These are phyloP conservation scores for Spodoptera litura DNA, from an alignment of 1,140 invertebrate genomes.

Conservation along the genomic window DNA sequence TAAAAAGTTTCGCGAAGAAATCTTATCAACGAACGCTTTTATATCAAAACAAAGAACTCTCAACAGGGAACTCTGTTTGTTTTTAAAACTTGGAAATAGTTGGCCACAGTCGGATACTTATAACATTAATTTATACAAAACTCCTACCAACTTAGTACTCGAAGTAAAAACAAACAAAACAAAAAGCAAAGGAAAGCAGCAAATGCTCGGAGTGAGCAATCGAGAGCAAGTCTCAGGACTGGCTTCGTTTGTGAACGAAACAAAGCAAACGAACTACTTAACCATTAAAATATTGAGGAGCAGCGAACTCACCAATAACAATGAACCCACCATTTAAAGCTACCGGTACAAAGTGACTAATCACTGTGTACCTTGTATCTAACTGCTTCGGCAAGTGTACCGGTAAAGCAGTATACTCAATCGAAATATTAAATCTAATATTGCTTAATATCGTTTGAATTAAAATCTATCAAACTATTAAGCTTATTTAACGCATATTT, in stretches of 20 bases:
- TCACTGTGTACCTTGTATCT: no score
- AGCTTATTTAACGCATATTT: no score
- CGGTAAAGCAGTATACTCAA: no score
- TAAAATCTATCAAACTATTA: no score
- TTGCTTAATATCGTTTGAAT: no score
- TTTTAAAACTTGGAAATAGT: conserved; percentile 46
- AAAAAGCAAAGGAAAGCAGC: conserved; percentile 58
- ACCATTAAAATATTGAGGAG: conserved; percentile 63
- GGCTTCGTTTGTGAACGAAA: conserved; percentile 68
- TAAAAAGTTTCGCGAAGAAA: conserved; percentile 43
- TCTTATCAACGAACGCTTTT: conserved; percentile 46
- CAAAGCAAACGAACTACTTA: conserved; percentile 72
- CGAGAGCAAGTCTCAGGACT: conserved; percentile 65
- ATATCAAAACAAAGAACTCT: conserved; percentile 38
- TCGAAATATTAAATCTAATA: no score
- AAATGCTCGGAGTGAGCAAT: conserved; percentile 62
- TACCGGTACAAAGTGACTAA: conserved; percentile 39
- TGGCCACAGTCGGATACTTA: conserved; percentile 46
- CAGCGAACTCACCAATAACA: conserved; percentile 55
- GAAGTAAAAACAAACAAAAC: conserved; percentile 60
- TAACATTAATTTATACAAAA: conserved; percentile 49
- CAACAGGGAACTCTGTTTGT: conserved; percentile 26
- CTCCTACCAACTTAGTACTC: conserved; percentile 54
- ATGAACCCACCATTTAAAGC: conserved; percentile 46
- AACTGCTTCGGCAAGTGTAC: no score